Percentiles rank a stretch among this genome's conserved stretches.
phyloP scores from a whole-genome alignment of 2,113 vertebrate genomes.

The Pelvicachromis taeniatus region DNA sequence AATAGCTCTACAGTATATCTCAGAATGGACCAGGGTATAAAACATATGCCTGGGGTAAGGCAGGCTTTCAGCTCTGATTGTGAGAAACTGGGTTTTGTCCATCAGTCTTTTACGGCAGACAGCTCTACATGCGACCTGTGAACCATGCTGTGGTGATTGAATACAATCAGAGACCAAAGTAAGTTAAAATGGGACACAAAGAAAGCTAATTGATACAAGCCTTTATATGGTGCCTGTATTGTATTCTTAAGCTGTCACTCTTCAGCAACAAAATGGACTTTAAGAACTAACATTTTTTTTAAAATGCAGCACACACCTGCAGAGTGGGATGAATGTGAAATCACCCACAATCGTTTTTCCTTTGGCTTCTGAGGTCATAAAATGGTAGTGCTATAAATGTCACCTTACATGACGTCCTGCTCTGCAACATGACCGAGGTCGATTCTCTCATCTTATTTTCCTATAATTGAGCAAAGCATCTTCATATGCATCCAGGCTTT shows the following conservation, averaged over 20 bases:
- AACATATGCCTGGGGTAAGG: background rate
- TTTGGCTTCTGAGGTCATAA: background rate
- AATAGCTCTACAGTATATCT: background rate
- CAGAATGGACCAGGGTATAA: background rate
- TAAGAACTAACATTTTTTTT: background rate
- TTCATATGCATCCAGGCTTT: background rate
- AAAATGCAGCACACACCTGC: background rate
- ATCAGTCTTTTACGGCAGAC: background rate
- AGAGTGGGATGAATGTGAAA: background rate
- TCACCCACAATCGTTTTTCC: background rate
- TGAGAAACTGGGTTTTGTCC: background rate
- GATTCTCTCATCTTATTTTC: background rate
- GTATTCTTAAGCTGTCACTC: background rate
- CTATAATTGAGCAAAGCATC: background rate
- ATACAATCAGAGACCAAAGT: background rate
- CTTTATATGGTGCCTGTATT: background rate
- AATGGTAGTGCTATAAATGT: rapidly evolving
- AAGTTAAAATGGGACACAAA: background rate
- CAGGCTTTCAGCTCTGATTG: background rate
- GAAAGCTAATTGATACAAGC: background rate
- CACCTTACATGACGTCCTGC: background rate
- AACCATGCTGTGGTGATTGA: background rate
- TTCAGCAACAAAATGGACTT: background rate
- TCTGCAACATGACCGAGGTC: rapidly evolving
- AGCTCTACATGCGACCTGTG: background rate